Evolutionary conservation across 2,113 vertebrate genomes (phyloP).

Genomic region (Mesoclemmys tuberculata): DNA sequence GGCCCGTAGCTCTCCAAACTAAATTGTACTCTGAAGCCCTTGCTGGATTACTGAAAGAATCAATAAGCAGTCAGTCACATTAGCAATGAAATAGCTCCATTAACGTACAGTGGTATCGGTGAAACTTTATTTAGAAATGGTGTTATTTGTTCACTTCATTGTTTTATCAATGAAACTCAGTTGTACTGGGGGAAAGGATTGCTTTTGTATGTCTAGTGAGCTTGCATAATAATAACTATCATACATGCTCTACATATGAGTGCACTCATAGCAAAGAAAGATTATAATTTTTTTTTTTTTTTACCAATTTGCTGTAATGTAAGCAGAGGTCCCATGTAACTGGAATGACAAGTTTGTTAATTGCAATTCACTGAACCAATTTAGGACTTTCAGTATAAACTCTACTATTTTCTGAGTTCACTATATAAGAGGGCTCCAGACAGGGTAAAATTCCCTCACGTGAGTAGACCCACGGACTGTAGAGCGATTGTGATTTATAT

Average conservation of each 20-base stretch:
- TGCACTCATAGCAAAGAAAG: slow-evolving; percentile 52
- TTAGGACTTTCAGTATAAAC: slow-evolving; percentile 55
- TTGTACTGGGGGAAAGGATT: slow-evolving; percentile 77
- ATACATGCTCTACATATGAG: slow-evolving; percentile 60
- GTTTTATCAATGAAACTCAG: slow-evolving; percentile 85
- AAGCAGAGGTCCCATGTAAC: slow-evolving; percentile 70
- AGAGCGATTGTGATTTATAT: neutral
- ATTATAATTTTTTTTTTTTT: slow-evolving; percentile 28
- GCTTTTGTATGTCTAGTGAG: slow-evolving; percentile 80
- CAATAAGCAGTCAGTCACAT: slow-evolving; percentile 90
- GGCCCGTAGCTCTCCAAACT: slow-evolving; percentile 81
- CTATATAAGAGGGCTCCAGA: neutral
- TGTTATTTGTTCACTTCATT: slow-evolving; percentile 80
- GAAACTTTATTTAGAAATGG: slow-evolving; percentile 88
- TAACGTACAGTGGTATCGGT: slow-evolving; percentile 85
- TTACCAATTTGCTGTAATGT: slow-evolving; percentile 74
- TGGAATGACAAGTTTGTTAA: slow-evolving; percentile 64
- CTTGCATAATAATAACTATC: slow-evolving; percentile 73
- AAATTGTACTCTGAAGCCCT: slow-evolving; percentile 84
- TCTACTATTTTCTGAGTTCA: slow-evolving; percentile 47
- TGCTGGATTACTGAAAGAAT: slow-evolving; percentile 84
- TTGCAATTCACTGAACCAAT: slow-evolving; percentile 70
- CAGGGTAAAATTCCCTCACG: neutral
- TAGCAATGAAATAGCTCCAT: slow-evolving; percentile 93
- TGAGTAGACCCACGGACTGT: neutral